Base-by-base conservation (phyloP, 2,888 invertebrate species). In the Anthophora plumipes region DNA sequence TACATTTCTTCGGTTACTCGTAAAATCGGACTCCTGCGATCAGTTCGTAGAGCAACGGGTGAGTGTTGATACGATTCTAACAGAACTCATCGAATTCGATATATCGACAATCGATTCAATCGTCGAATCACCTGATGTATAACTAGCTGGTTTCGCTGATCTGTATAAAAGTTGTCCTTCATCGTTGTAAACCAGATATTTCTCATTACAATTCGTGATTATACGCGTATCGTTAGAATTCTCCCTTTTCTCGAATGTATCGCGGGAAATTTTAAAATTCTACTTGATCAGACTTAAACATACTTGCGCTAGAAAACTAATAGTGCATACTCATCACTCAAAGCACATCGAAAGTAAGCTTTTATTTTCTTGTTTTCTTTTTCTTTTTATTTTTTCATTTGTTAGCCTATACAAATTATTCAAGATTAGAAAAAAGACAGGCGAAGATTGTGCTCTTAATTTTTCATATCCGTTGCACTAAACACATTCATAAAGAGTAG, bases 1-100 rank as follows among this genome's bases (percentile, higher is more conserved):
- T 70, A 67, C 69, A 60, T 77, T 46, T 85, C 50, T 41, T 17
- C 54, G 17, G 1, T 61, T 48, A 20, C 43, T 52, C 22, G 8
- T 14, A 20, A 50, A 52, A 46, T 31, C 17, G n/a, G 39, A 48
- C 17, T 50, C 17, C 20, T 25, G 5, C 54, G 20, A 73, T 50
- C 57, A 48, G 22, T 20, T 39, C 17, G 7, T 37, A 54, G 11
- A 55, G 4, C 37, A 37, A 64, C n/a, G 1, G 61, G 77, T 77
- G n/a, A 77, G 77, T 67, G 17, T 7, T 46, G n/a, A 1, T 25
- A 6, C 31, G 17, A 54, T 54, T n/a, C 37, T 39, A 7, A 41
- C 17, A 12, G 8, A 9, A 1, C 31, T 20, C 11, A 14, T 50
- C 7, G 8, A 17, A 55, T 48, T 6, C 14, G 20, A 14, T 20